These are phyloP conservation scores for Diachasma alloeum DNA, from an alignment of 1,140 invertebrate species.

Conservation along the genomic window DNA sequence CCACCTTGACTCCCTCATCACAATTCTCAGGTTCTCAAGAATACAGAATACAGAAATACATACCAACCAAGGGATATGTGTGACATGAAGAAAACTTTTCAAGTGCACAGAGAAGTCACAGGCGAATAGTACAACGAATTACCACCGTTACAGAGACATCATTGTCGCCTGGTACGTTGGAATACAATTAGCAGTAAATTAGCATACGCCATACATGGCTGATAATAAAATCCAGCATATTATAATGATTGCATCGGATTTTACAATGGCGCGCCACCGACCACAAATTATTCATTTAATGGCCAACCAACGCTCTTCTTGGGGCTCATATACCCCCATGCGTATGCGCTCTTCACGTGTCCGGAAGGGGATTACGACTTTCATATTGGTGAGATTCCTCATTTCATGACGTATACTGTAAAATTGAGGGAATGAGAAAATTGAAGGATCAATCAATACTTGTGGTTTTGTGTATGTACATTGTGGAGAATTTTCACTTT, in stretches of 20 bases:
- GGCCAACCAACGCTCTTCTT: constrained; percentile 40
- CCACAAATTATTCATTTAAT: constrained; percentile 68
- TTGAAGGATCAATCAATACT: neutral
- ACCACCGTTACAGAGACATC: constrained; percentile 53
- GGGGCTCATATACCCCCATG: neutral
- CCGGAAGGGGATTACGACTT: constrained; percentile 42
- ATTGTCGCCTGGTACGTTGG: constrained; percentile 56
- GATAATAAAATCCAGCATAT: constrained; percentile 65
- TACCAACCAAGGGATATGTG: constrained; percentile 16
- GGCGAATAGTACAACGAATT: neutral
- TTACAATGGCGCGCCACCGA: constrained; percentile 61
- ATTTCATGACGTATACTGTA: neutral
- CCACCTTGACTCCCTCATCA: neutral
- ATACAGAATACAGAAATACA: constrained; percentile 5
- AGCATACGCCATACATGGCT: constrained; percentile 58
- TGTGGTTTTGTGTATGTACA: neutral
- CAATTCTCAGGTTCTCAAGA: neutral
- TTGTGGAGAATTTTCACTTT: neutral
- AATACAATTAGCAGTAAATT: constrained; percentile 68
- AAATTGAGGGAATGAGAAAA: neutral
- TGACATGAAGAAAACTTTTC: constrained; percentile 24
- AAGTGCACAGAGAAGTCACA: neutral
- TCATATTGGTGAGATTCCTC: neutral
- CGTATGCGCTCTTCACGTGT: constrained; percentile 16
- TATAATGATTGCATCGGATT: constrained; percentile 65